Conservation (phyloP, 2,113 vertebrate species). For the Tyrannus savana region DNA sequence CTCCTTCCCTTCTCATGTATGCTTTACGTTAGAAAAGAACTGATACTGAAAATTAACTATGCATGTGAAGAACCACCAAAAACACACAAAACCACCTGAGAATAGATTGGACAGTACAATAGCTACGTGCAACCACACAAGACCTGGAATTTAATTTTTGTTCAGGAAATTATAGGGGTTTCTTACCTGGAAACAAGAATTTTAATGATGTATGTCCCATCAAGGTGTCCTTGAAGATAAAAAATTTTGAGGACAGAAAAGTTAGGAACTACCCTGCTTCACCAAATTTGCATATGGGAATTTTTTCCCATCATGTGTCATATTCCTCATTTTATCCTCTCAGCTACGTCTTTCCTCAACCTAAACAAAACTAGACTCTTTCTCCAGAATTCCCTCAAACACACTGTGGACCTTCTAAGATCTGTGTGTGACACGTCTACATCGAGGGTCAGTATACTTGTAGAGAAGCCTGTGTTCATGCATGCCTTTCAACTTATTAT, state of each 20-base stretch:
- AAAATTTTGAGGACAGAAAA: not conserved
- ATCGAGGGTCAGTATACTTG: not conserved
- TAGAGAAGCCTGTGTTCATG: fast-evolving
- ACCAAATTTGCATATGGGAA: not conserved
- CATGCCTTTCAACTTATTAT: not conserved
- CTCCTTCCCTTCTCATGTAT: not conserved
- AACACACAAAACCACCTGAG: not conserved
- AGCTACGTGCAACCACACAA: not conserved
- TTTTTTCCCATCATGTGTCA: not conserved
- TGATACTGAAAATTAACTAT: not conserved
- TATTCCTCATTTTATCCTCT: not conserved
- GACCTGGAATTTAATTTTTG: not conserved
- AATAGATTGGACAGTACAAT: not conserved
- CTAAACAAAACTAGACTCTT: not conserved
- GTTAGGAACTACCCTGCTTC: not conserved
- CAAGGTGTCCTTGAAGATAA: not conserved
- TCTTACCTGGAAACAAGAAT: not conserved
- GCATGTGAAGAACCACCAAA: not conserved
- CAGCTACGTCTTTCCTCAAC: not conserved
- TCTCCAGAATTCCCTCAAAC: not conserved
- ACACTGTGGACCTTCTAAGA: not conserved
- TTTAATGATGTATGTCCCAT: not conserved
- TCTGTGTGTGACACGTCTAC: not conserved
- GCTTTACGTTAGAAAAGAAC: not conserved
- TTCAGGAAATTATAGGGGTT: not conserved